Evolutionary conservation across 2,797 vertebrate species (phyloP).

Genomic region (Molossus alvarezi): DNA sequence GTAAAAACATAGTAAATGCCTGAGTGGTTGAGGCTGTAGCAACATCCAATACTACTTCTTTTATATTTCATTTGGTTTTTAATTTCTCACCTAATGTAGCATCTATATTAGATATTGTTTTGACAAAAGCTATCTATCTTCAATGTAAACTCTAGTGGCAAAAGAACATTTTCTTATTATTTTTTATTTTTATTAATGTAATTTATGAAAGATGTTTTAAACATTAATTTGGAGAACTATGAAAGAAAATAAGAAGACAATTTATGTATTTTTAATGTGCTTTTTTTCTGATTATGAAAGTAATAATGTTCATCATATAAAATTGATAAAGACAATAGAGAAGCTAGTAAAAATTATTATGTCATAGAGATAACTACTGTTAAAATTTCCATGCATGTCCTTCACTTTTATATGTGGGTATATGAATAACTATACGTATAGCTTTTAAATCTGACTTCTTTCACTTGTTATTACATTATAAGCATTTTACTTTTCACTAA

Average conservation of each 20-base stretch:
- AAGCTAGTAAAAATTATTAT: background rate
- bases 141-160: background rate
- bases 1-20: background rate
- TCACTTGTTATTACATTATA: constrained; percentile 11
- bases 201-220: constrained; percentile 11
- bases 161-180: background rate
- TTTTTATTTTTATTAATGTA: background rate
- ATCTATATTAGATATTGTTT: background rate
- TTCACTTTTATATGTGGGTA: constrained; percentile 1
- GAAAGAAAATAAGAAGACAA: background rate
- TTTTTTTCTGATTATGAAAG: constrained; percentile 19
- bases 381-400: background rate
- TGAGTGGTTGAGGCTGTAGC: background rate
- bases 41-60: background rate
- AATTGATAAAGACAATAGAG: background rate
- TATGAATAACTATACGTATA: background rate
- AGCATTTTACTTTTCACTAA: constrained; percentile 14
- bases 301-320: background rate
- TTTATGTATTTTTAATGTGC: constrained; percentile 4
- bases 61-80: background rate
- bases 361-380: background rate
- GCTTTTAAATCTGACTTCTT: background rate
- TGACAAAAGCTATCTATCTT: background rate
- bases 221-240: constrained; percentile 23
- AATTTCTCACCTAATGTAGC: background rate